A percentile compares a stretch with the other conserved stretches of the same genome.
phyloP scores from a whole-genome alignment of 2,113 vertebrate species.

The Origma solitaria region DNA sequence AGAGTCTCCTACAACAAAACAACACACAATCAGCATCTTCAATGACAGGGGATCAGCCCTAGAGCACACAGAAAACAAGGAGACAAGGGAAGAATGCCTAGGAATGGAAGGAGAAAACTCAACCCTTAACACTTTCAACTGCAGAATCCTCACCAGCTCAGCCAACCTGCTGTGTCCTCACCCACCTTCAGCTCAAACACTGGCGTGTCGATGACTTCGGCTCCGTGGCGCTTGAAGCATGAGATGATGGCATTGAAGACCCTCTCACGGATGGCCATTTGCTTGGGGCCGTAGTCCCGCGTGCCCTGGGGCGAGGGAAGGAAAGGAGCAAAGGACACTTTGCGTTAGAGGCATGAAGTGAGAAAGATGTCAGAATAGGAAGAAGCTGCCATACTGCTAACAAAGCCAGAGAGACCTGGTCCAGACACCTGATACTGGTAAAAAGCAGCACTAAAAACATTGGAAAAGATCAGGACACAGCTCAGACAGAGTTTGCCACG shows the following conservation, averaged over 20 bases:
- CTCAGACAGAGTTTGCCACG: neutral
- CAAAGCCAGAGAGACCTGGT: neutral
- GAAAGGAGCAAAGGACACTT: neutral
- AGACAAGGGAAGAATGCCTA: neutral
- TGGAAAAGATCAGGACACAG: neutral
- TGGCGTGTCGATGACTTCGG: constrained; percentile 94
- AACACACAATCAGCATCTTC: neutral
- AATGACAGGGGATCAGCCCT: neutral
- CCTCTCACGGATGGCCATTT: constrained; percentile 96
- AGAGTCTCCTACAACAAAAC: constrained; percentile 85
- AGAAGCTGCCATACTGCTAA: neutral
- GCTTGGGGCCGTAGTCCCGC: constrained; percentile 90
- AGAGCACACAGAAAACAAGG: neutral
- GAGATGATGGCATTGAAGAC: constrained; percentile 84
- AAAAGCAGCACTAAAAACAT: neutral
- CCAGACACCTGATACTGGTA: neutral
- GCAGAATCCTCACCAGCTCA: neutral
- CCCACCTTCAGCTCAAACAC: constrained; percentile 97
- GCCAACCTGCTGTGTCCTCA: neutral
- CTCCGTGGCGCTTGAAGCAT: constrained; percentile 95
- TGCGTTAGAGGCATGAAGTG: neutral
- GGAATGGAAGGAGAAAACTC: neutral
- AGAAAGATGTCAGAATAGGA: neutral
- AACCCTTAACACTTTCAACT: neutral
- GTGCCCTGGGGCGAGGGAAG: constrained; percentile 76